These are phyloP conservation scores for Anas bernieri DNA, from an alignment of 2,797 vertebrate genomes.

Conservation along the genomic window DNA sequence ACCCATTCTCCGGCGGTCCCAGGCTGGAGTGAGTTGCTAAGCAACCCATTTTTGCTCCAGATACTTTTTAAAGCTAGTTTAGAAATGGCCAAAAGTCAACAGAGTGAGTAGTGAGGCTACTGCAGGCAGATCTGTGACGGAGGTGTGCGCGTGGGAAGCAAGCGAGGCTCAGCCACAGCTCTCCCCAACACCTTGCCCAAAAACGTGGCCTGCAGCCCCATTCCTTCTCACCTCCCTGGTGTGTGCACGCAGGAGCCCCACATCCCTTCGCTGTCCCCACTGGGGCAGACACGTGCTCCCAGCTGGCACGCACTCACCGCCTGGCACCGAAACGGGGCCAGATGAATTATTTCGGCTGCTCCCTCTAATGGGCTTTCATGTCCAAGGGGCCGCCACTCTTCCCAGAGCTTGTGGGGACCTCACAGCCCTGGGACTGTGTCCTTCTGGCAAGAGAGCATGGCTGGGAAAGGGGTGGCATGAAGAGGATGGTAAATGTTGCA, in stretches of 20 bases:
- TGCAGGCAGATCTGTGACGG: not conserved
- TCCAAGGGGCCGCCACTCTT: rapidly evolving
- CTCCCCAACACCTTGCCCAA: not conserved
- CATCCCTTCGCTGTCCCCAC: too few relatives aligned
- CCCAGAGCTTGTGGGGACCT: not conserved
- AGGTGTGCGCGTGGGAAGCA: rapidly evolving
- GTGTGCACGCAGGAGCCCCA: too few relatives aligned
- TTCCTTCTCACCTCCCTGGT: not conserved
- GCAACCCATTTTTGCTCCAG: constrained; percentile 63
- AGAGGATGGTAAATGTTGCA: not conserved
- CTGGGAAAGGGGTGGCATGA: not conserved
- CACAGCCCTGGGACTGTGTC: rapidly evolving
- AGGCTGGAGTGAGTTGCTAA: constrained; percentile 59
- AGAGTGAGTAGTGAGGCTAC: not conserved
- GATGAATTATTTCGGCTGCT: not conserved
- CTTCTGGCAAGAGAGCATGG: not conserved
- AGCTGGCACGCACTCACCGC: rapidly evolving
- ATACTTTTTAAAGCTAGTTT: constrained; percentile 56
- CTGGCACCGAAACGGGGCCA: not conserved
- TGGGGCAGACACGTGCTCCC: too few relatives aligned
- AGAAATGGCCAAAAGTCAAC: constrained; percentile 54
- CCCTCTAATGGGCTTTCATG: rapidly evolving
- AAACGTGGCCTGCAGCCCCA: rapidly evolving
- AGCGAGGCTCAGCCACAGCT: not conserved
- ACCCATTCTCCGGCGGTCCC: constrained; percentile 65